phyloP scores from a whole-genome alignment of 1,140 invertebrate species.

The Oncopodura yosiiana region DNA sequence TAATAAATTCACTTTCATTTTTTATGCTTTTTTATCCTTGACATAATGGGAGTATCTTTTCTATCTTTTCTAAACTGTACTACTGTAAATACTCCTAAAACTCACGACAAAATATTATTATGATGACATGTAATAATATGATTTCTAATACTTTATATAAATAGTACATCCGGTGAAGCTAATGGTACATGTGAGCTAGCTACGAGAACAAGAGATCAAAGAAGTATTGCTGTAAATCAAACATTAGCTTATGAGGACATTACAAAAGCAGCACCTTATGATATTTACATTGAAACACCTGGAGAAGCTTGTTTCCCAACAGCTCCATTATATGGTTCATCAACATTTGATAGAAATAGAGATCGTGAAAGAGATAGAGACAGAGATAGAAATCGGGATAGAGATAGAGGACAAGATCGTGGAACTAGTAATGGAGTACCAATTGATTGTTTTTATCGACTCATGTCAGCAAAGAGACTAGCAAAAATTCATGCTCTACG shows the following conservation, averaged over 20 bases:
- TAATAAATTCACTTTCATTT: background rate
- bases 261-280: slow-evolving; percentile 20
- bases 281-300: slow-evolving; percentile 29
- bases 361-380: background rate
- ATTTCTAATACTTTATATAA: background rate
- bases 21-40: background rate
- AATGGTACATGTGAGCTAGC: slow-evolving; percentile 32
- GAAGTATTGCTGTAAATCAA: slow-evolving; percentile 12
- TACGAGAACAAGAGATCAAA: slow-evolving; percentile 16
- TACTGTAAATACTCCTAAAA: too few relatives aligned
- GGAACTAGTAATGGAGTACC: background rate
- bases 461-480: slow-evolving; percentile 32
- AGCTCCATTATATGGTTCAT: slow-evolving; percentile 8
- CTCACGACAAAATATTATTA: too few relatives aligned
- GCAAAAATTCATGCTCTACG: slow-evolving; percentile 25
- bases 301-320: slow-evolving; percentile 19
- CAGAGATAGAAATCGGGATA: too few relatives aligned
- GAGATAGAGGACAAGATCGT: too few relatives aligned
- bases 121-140: background rate
- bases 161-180: slow-evolving; percentile 12
- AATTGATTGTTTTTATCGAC: slow-evolving; percentile 33
- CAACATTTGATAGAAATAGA: background rate
- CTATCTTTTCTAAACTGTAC: too few relatives aligned
- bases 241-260: slow-evolving; percentile 20
- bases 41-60: background rate